Conservation (phyloP, 2,888 invertebrate genomes). For the Dyspetes luteomarginatus region DNA sequence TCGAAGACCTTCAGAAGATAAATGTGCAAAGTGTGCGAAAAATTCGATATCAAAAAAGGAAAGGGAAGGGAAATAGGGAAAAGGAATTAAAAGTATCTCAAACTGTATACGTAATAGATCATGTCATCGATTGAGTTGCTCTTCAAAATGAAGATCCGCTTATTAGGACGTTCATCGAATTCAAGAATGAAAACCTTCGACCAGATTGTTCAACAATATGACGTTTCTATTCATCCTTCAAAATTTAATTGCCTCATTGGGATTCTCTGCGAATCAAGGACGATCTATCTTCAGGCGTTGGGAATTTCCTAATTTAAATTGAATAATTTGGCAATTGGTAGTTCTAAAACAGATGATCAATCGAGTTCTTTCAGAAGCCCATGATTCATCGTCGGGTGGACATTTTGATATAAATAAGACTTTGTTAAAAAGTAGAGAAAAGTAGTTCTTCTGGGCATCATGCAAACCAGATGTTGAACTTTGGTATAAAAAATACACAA, state of each 20-base stretch:
- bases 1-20: slow-evolving; percentile 62
- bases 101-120: background rate
- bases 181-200: slow-evolving; percentile 17
- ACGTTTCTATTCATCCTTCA: background rate
- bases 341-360: slow-evolving; percentile 47
- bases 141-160: slow-evolving; percentile 18
- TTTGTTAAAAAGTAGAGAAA: slow-evolving; percentile 65
- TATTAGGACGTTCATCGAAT: slow-evolving; percentile 12
- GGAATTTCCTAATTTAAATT: slow-evolving; percentile 48
- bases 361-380: slow-evolving; percentile 38
- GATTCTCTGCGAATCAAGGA: slow-evolving; percentile 60
- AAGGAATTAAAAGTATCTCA: slow-evolving; percentile 2
- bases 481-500: slow-evolving; percentile 68
- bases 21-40: slow-evolving; percentile 52
- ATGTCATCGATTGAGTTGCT: background rate
- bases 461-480: slow-evolving; percentile 63
- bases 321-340: slow-evolving; percentile 43
- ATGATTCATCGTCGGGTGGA: too few relatives aligned
- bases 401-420: slow-evolving; percentile 69
- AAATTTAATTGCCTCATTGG: slow-evolving; percentile 66
- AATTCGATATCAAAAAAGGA: slow-evolving; percentile 25
- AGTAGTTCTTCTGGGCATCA: slow-evolving; percentile 67
- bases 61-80: slow-evolving; percentile 2
- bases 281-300: slow-evolving; percentile 51
- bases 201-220: slow-evolving; percentile 61